Evolutionary conservation across 2,888 invertebrate genomes (phyloP), one percentile per base, ranked within the genome.

Genomic region (Tenthredo scrophulariae): DNA sequence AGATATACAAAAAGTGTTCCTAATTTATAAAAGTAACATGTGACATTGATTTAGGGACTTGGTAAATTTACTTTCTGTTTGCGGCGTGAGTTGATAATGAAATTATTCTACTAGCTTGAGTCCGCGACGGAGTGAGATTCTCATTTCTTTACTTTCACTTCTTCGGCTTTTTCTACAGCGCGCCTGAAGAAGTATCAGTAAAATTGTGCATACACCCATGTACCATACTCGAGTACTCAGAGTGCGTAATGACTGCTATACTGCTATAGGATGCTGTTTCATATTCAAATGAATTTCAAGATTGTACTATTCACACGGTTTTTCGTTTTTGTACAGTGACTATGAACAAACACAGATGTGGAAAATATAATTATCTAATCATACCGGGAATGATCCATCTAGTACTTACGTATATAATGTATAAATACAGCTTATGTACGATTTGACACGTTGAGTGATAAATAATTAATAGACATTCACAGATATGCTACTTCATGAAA

Each of bases 131-230:
- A 50, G 62, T 37, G 37, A 40, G 40, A 62, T 62, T 80, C 50
- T 62, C 58, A 58, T 80, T 80, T 83, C 67, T 65, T 83, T 62
- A 83, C 83, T 83, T 83, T 83, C 83, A 83, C 83, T 83, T 67
- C 83, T 83, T 83, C 62, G 22, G 46, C 50, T 62, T 80, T 62
- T 80, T 62, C n/a, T 80, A 62, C 40, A 43, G 18, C 50, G n/a
- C 26, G 37, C 33, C 37, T 40, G 1, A 9, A 26, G 15, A 22
- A n/a, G 37, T 43, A 15, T 75, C 10, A 40, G 37, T 62, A 29
- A 77, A 46, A 46, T 46, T 67, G 15, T 33, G 7, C 33, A 54
- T 33, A 54, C n/a, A 54, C 18, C 65, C 22, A 65, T 9, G 6
- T 65, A 65, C 18, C 0, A 18, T 65, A 65, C 33, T 33, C 33